phyloP scores from a whole-genome alignment of 2,113 vertebrate genomes.

The Pogonocichla stellata region DNA sequence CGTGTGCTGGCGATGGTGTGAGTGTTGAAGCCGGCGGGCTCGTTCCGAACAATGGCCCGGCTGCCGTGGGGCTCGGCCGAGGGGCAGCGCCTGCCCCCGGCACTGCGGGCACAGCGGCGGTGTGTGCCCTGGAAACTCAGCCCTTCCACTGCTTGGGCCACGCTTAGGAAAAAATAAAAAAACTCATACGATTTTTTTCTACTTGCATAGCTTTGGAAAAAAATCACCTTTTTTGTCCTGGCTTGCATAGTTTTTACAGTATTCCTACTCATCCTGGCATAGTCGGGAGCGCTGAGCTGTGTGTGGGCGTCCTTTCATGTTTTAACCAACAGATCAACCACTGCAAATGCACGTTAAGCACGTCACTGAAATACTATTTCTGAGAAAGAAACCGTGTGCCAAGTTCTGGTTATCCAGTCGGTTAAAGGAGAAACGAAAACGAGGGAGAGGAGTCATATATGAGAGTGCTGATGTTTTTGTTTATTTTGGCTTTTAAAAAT shows the following conservation, averaged over 20 bases:
- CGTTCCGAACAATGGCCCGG: background rate
- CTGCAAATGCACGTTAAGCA: background rate
- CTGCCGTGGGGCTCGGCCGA: background rate
- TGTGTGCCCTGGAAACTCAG: background rate
- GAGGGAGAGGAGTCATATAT: background rate
- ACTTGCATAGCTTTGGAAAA: background rate
- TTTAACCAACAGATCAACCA: background rate
- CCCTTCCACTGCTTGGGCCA: accelerated
- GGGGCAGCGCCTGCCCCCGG: background rate
- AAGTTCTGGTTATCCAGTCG: background rate
- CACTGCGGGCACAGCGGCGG: accelerated
- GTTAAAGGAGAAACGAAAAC: background rate
- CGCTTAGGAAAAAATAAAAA: accelerated
- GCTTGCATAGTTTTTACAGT: background rate
- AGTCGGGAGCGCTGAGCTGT: background rate
- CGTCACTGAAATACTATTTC: slow-evolving; percentile 3
- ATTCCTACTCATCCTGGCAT: background rate
- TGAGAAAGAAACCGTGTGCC: background rate
- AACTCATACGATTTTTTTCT: background rate
- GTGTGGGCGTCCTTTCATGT: background rate
- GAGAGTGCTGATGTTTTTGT: background rate
- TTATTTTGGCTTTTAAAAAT: accelerated
- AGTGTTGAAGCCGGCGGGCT: background rate
- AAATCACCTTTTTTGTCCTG: background rate
- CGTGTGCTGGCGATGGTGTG: background rate